Conservation (phyloP, 2,113 vertebrate genomes). For the Callorhinus ursinus region DNA sequence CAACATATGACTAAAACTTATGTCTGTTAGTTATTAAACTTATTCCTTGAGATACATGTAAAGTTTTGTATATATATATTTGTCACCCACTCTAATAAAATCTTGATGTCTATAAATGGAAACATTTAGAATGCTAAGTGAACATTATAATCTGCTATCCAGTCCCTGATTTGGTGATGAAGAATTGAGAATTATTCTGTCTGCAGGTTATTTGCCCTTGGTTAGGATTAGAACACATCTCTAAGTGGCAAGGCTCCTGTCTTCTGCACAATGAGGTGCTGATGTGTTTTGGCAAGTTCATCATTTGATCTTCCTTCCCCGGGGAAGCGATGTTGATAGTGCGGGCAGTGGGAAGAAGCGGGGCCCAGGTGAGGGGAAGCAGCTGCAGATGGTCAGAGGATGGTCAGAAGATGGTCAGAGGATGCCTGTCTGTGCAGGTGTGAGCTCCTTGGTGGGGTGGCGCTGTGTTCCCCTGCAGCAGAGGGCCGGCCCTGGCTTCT, state of each 20-base stretch:
- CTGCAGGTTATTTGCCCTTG: neutral
- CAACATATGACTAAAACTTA: neutral
- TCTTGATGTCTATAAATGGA: neutral
- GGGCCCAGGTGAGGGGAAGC: neutral
- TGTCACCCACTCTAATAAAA: neutral
- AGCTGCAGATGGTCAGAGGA: rapidly evolving
- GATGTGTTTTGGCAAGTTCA: neutral
- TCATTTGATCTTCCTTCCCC: neutral
- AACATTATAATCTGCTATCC: neutral
- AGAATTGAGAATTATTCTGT: neutral
- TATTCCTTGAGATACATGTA: neutral
- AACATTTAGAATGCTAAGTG: too few species aligned
- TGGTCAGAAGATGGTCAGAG: neutral
- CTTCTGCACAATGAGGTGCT: neutral
- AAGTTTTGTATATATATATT: neutral
- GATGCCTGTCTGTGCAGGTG: too few species aligned
- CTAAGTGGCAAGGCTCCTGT: neutral
- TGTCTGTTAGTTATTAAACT: neutral
- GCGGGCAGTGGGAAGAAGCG: neutral
- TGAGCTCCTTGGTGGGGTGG: rapidly evolving
- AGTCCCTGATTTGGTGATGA: neutral
- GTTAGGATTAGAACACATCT: neutral
- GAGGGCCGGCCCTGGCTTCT: neutral
- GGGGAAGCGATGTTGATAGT: neutral
- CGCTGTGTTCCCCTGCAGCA: neutral